Evolutionary conservation across 2,797 vertebrate genomes (phyloP).

Genomic region (Enteromius unitaeniatus): DNA sequence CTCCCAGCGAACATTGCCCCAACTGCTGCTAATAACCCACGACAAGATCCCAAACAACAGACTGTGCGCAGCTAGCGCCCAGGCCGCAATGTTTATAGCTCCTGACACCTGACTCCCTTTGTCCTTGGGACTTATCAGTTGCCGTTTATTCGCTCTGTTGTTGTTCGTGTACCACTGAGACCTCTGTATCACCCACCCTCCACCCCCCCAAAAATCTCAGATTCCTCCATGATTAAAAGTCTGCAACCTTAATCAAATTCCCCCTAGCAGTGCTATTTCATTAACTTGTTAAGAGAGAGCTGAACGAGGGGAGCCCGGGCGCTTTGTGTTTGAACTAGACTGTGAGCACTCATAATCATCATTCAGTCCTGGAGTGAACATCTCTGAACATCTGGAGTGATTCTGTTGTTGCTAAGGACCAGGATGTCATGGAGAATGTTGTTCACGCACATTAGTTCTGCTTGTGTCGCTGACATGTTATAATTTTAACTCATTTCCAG

Average conservation of each 20-base stretch:
- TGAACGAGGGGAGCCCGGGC: constrained; percentile 53
- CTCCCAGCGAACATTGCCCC: constrained; percentile 58
- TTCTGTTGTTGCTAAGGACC: constrained; percentile 35
- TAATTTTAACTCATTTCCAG: neutral
- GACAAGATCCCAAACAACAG: constrained; percentile 68
- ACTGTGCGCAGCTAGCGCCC: constrained; percentile 58
- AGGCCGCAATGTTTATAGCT: constrained; percentile 63
- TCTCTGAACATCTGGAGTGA: constrained; percentile 47
- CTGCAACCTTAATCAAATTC: constrained; percentile 67
- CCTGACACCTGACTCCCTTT: constrained; percentile 70
- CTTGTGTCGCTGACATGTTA: neutral
- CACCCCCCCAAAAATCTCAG: constrained; percentile 14
- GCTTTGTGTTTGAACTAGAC: constrained; percentile 42
- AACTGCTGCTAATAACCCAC: constrained; percentile 68
- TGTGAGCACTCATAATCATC: constrained; percentile 48
- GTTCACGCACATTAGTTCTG: constrained; percentile 20
- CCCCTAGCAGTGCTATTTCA: constrained; percentile 64
- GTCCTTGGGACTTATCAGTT: constrained; percentile 68
- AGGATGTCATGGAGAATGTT: constrained; percentile 17
- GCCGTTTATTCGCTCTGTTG: constrained; percentile 64
- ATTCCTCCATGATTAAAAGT: constrained; percentile 59
- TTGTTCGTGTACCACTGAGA: constrained; percentile 48
- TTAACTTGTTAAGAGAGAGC: constrained; percentile 61
- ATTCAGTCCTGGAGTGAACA: constrained; percentile 51
- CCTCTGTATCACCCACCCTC: constrained; percentile 18